Base-by-base conservation (phyloP, 2,888 invertebrate genomes). In the Epicampocera succincta region DNA sequence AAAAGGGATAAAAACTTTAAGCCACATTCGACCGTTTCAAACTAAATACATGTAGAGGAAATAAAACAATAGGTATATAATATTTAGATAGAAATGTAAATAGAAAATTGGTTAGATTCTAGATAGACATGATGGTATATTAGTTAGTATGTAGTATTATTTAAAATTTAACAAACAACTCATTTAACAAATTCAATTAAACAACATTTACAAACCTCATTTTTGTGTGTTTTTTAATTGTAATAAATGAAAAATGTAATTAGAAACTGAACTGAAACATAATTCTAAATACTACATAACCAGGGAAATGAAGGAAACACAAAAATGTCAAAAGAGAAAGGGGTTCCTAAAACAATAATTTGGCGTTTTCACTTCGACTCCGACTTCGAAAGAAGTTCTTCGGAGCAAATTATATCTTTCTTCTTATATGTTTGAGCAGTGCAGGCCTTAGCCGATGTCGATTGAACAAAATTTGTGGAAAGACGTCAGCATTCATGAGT, bases 191-290 rank as follows among this genome's bases (percentile, higher is more conserved):
- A 71, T 65, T 77, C 56, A 65, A 48, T 77, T 71, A 29, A 77
- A 77, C 77, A 77, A 81, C 81, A 81, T 81, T 81, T 73, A 81
- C 81, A 81, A 73, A 81, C 77, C 73, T 73, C 52, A 69, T 46
- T 46, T 25, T 61, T 63, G 56, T 71, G 65, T 65, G 50, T n/a
- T 73, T 73, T 44, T 74, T 44, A 48, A 19, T 46, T 54, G 63
- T 19, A 42, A 71, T 44, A 11, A 46, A 33, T 61, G 11, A 65
- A 71, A 75, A 65, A 60, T 58, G 19, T 15, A 38, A 60, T 52
- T 19, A 13, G 4, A 38, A 50, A 54, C 2, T 52, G 25, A 44
- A 48, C 17, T 17, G n/a, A 40, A 50, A 58, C 58, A 42, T 38
- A 42, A 13, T 66, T 54, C 48, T 54, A 72, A 50, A 54, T 56